These are phyloP conservation scores for Carettochelys insculpta DNA, from an alignment of 2,113 vertebrate species.

Conservation along the genomic window DNA sequence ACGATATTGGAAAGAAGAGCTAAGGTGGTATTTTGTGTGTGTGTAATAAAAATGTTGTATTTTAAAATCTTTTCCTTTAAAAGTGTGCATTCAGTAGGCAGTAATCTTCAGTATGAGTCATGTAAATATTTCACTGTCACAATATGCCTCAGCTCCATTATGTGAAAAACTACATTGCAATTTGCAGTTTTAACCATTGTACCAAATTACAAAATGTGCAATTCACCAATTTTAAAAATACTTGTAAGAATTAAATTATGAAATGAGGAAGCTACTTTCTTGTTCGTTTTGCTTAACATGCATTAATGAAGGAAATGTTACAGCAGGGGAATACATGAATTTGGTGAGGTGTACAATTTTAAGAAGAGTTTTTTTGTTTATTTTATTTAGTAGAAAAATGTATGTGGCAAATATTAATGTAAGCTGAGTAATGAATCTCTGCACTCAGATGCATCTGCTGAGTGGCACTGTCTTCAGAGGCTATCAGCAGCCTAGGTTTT, in stretches of 20 bases:
- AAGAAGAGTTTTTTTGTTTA: neutral
- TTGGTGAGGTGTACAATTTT: neutral
- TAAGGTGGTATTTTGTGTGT: no score
- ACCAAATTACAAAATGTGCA: neutral
- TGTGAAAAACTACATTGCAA: neutral
- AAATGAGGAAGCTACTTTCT: neutral
- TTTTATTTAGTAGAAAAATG: neutral
- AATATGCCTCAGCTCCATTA: neutral
- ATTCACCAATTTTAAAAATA: neutral
- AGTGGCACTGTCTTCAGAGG: neutral
- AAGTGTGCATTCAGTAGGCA: neutral
- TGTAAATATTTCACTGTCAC: neutral
- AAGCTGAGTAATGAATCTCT: no score
- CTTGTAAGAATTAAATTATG: neutral
- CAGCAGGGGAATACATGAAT: neutral
- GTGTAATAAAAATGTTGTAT: no score
- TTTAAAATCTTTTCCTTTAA: neutral
- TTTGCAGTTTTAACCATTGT: neutral
- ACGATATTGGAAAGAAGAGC: no score
- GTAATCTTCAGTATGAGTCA: neutral
- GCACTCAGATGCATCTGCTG: neutral
- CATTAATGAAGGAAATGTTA: neutral
- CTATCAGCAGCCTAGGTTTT: neutral
- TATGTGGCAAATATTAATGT: neutral
- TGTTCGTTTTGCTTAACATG: fast-evolving